Base-by-base conservation (phyloP, 2,888 invertebrate species). In the Erebia ligea region DNA sequence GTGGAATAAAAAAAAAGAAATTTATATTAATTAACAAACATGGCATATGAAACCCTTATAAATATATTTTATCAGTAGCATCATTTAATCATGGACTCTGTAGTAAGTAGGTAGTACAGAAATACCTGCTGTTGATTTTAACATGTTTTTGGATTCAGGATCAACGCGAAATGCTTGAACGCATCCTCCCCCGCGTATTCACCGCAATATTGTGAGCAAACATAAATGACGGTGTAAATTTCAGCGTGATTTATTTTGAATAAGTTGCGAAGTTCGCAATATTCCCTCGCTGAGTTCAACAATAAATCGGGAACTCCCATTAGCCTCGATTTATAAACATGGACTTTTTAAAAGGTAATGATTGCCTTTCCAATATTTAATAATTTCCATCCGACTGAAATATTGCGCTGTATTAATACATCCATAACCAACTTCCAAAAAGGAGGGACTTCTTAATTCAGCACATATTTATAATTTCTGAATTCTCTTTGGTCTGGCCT, bases 261-360 rank as follows among this genome's bases (percentile, higher is more conserved):
- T 74, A 76, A 78, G 78, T 78, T 76, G 70, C 66, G 68, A 79
- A 77, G 73, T 76, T 81, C 68, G 74, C 72, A 79, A 78, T 76
- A 79, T 78, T 78, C 77, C 76, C 73, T 71, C 78, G 76, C 78
- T 73, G 77, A 72, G 76, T 76, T 76, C 77, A 80, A 69, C 79
- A 82, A 80, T 79, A 78, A 79, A 79, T 76, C 75, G 76, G 72
- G 76, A 80, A 81, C 80, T 80, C 84, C 81, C 84, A 82, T 84
- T 83, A 84, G 79, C 80, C 81, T 72, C 77, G 81, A 81, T 81
- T 82, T 80, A 82, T 80, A 82, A 82, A 81, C 83, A 81, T 71
- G 76, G 76, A 75, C 78, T 79, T 80, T 79, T 78, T 76, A 78
- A 78, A 71, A 76, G 76, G 76, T 75, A 79, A 80, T 76, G 78